Evolutionary conservation across 2,113 vertebrate species (phyloP).

Genomic region (Ictalurus furcatus): DNA sequence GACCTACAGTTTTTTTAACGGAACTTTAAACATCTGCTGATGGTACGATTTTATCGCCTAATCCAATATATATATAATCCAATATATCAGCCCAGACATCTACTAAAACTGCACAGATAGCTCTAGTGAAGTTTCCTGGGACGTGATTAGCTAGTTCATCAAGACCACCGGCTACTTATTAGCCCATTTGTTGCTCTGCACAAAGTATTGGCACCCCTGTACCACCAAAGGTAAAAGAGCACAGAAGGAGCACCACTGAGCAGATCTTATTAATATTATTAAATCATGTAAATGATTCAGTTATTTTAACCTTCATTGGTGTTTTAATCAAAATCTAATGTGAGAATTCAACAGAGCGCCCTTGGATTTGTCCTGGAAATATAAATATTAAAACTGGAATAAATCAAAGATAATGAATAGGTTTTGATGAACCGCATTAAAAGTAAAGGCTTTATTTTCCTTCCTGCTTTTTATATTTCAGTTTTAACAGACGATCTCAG

Average conservation of each 20-base stretch:
- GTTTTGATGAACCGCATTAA: background rate
- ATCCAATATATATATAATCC: background rate
- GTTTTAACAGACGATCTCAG: background rate
- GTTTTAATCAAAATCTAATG: background rate
- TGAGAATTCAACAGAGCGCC: background rate
- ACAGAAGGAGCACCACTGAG: background rate
- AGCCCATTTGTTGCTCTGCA: background rate
- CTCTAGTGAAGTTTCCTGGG: background rate
- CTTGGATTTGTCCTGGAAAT: background rate
- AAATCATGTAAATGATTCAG: background rate
- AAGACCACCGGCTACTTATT: background rate
- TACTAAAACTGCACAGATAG: background rate
- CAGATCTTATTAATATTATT: background rate
- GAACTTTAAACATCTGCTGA: background rate
- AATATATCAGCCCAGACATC: background rate
- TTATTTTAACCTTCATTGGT: background rate
- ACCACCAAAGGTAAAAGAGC: background rate
- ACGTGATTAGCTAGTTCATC: background rate
- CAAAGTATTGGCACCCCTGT: background rate
- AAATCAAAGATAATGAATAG: background rate
- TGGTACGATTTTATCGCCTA: background rate
- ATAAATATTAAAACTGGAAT: background rate
- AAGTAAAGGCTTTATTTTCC: background rate
- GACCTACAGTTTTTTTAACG: background rate
- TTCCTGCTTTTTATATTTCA: background rate